Conservation (phyloP, 2,888 invertebrate genomes). For the Polymixis lichenea region DNA sequence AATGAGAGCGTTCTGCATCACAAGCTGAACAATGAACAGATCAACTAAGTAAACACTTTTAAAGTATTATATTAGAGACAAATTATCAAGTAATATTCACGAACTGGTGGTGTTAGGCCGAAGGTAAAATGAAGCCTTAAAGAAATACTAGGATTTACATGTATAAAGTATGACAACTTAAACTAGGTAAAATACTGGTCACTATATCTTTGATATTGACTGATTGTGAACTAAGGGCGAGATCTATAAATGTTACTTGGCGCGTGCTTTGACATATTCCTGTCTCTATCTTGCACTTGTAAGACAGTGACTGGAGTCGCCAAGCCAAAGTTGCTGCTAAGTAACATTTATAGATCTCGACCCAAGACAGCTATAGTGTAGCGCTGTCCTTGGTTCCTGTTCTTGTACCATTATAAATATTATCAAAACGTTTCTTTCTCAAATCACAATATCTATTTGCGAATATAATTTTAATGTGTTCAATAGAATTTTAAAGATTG, state of each 20-base stretch:
- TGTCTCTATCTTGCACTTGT: not conserved
- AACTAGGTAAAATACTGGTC: conserved; percentile 67
- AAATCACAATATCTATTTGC: conserved; percentile 16
- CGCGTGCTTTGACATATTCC: not conserved
- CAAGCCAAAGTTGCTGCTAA: not conserved
- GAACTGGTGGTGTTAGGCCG: conserved; percentile 2
- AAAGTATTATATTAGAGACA: conserved; percentile 32
- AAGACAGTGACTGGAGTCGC: not conserved
- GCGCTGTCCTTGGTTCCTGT: conserved; percentile 22
- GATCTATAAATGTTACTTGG: not conserved
- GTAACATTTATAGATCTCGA: not conserved
- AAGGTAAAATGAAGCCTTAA: conserved; percentile 33
- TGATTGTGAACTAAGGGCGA: conserved; percentile 18
- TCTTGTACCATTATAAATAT: conserved; percentile 57
- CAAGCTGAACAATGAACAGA: conserved; percentile 47
- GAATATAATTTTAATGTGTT: conserved; percentile 27
- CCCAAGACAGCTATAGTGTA: conserved; percentile 10
- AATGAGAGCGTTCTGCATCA: conserved; percentile 35
- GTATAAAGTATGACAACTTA: conserved; percentile 56
- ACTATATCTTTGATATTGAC: conserved; percentile 52
- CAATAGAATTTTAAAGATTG: conserved; percentile 5
- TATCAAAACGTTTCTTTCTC: conserved; percentile 17
- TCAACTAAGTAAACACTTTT: conserved; percentile 34
- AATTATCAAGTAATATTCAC: conserved; percentile 36
- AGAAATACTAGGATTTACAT: conserved; percentile 53